Conservation (phyloP, 2,113 vertebrate species). For the Nothocercus julius region DNA sequence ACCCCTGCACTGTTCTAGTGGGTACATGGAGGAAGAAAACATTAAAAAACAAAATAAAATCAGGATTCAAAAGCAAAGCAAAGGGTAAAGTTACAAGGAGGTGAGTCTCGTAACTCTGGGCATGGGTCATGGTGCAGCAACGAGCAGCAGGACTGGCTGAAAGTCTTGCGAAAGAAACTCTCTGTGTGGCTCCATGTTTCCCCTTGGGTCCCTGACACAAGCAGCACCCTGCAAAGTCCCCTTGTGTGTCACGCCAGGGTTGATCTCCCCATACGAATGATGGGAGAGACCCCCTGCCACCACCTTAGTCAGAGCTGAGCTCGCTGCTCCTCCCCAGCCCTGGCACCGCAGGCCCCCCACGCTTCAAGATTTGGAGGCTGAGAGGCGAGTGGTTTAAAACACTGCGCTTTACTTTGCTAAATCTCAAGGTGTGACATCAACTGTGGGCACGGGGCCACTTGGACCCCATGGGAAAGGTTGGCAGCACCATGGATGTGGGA, state of each 20-base stretch:
- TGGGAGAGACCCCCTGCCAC: no score
- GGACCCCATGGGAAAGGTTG: neutral
- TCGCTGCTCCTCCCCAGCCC: neutral
- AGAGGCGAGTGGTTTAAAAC: neutral
- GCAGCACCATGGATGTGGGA: neutral
- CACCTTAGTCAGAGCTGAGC: no score
- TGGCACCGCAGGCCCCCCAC: fast-evolving
- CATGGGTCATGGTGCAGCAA: fast-evolving
- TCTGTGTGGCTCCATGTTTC: fast-evolving
- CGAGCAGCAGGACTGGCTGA: neutral
- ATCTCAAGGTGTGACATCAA: neutral
- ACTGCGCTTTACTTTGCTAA: neutral
- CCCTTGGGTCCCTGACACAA: neutral
- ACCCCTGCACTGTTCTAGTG: no score
- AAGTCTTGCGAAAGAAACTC: no score
- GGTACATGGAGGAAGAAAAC: no score
- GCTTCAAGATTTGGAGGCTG: fast-evolving
- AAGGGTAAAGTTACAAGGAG: no score
- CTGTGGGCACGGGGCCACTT: fast-evolving
- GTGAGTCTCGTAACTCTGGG: no score
- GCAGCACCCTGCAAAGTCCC: fast-evolving
- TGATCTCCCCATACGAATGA: neutral
- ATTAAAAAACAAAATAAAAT: no score
- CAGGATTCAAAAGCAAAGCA: no score
- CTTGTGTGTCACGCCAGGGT: fast-evolving